Percentiles rank a stretch among this genome's conserved stretches.
These are phyloP conservation scores for Drosophila bocki DNA, from an alignment of 1,140 invertebrate species.

Conservation along the genomic window DNA sequence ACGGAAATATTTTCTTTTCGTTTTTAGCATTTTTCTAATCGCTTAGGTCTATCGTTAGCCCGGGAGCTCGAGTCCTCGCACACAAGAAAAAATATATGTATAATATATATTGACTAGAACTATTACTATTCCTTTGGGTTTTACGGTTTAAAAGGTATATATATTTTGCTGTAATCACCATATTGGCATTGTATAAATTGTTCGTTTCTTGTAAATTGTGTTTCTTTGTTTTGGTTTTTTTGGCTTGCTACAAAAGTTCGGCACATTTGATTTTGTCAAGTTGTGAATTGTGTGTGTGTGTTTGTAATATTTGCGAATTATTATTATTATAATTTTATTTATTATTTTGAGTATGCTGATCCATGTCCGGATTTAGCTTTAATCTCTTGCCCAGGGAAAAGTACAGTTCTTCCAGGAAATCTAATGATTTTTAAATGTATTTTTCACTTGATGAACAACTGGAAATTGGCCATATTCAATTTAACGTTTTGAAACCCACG, in stretches of 20 bases:
- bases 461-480: slow-evolving; percentile 6
- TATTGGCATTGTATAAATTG: slow-evolving; percentile 48
- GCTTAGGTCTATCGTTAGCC: slow-evolving; percentile 34
- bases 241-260: slow-evolving; percentile 53
- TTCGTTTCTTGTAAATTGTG: slow-evolving; percentile 46
- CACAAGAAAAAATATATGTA: slow-evolving; percentile 41
- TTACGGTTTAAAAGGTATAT: slow-evolving; percentile 39
- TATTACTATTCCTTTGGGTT: slow-evolving; percentile 23
- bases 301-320: slow-evolving; percentile 3
- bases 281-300: slow-evolving; percentile 18
- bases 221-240: slow-evolving; percentile 1
- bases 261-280: slow-evolving; percentile 51
- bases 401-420: background rate
- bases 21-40: slow-evolving; percentile 21
- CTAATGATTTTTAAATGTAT: background rate
- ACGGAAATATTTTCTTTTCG: slow-evolving; percentile 4
- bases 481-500: slow-evolving; percentile 32
- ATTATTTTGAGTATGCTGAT: slow-evolving; percentile 7
- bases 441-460: slow-evolving; percentile 1
- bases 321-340: no score
- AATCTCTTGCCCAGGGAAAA: background rate
- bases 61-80: slow-evolving; percentile 44
- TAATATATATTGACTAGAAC: slow-evolving; percentile 29
- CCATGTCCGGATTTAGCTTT: slow-evolving; percentile 8
- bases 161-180: slow-evolving; percentile 24